Percentiles rank a stretch among this genome's conserved stretches.
phyloP scores from a whole-genome alignment of 2,888 invertebrate species.

The Caenorhabditis plicata region DNA sequence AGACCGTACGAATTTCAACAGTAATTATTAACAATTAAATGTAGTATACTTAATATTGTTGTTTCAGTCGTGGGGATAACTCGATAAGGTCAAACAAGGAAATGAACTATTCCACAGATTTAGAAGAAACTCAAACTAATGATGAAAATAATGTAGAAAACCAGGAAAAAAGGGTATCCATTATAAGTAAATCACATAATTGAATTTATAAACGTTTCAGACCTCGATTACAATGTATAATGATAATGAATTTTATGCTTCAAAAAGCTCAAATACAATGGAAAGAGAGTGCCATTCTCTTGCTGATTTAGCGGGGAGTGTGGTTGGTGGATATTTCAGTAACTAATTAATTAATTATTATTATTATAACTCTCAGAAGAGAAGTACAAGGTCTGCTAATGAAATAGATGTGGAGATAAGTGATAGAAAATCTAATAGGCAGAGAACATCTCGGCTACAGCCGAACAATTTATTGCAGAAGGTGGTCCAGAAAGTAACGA shows the following conservation, averaged over 20 bases:
- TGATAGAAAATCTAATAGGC: slow-evolving; percentile 35
- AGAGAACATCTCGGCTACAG: slow-evolving; percentile 46
- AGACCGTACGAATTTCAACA: slow-evolving; percentile 21
- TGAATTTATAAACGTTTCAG: slow-evolving; percentile 14
- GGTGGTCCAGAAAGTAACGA: background rate
- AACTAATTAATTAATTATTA: no score
- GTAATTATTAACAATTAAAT: background rate
- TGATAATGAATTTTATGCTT: no score
- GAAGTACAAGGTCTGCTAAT: no score
- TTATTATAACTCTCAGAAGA: no score
- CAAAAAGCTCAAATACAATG: slow-evolving; percentile 34
- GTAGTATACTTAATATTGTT: background rate
- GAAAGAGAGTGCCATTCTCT: slow-evolving; percentile 59
- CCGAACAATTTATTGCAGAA: slow-evolving; percentile 49
- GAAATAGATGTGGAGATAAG: slow-evolving; percentile 4
- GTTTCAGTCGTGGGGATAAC: slow-evolving; percentile 22
- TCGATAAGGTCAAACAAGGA: slow-evolving; percentile 23
- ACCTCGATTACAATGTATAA: no score
- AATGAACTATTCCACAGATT: slow-evolving; percentile 43
- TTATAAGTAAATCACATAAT: background rate
- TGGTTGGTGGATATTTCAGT: no score
- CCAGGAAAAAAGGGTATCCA: background rate
- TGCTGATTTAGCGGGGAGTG: slow-evolving; percentile 48
- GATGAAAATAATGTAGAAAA: slow-evolving; percentile 37
- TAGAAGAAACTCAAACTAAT: slow-evolving; percentile 47